Evolutionary conservation across 2,113 vertebrate species (phyloP).

Genomic region (Centropus unirufus): DNA sequence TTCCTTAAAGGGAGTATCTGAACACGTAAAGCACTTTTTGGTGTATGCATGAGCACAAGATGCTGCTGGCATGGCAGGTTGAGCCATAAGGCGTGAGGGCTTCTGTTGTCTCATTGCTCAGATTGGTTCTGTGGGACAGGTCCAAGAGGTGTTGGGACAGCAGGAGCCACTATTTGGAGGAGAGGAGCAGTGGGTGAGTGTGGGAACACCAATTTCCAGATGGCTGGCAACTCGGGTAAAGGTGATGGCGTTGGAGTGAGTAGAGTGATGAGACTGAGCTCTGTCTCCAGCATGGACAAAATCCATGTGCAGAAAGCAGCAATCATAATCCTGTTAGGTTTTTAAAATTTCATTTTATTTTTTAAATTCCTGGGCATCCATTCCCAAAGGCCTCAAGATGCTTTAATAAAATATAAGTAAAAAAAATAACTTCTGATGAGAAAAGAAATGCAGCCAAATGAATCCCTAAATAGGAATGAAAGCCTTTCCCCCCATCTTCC

Average conservation of each 20-base stretch:
- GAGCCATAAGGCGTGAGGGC: background rate
- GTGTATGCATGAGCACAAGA: background rate
- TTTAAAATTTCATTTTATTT: background rate
- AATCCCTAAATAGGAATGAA: background rate
- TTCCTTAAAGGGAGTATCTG: background rate
- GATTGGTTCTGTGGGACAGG: background rate
- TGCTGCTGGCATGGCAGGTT: fast-evolving
- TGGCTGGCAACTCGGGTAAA: background rate
- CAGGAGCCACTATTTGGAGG: background rate
- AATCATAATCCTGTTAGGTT: background rate
- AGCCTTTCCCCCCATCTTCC: background rate
- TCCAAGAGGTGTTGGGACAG: background rate
- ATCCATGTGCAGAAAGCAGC: background rate
- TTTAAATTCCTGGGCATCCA: background rate
- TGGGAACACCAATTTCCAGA: fast-evolving
- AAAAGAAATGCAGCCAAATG: constrained; percentile 23
- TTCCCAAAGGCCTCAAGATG: constrained; percentile 1
- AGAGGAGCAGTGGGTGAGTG: background rate
- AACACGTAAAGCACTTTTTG: background rate
- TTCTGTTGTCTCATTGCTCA: background rate
- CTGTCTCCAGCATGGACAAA: background rate
- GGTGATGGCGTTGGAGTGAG: background rate
- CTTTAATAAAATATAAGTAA: constrained; percentile 44
- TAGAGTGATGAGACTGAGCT: background rate
- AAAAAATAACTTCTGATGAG: constrained; percentile 9